Conservation (phyloP, 2,797 vertebrate genomes). For the Phataginus tetradactyla region DNA sequence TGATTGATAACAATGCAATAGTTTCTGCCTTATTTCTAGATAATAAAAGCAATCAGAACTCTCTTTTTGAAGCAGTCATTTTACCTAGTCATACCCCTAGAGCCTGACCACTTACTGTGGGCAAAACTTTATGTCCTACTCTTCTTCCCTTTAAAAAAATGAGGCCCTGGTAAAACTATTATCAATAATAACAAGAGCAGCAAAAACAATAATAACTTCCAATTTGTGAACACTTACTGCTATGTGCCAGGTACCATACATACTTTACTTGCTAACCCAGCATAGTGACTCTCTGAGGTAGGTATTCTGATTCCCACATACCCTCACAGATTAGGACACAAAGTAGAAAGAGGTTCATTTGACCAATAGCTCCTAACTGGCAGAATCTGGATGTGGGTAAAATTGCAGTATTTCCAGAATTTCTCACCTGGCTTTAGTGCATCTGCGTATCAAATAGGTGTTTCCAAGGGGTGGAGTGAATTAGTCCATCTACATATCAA, state of each 20-base stretch:
- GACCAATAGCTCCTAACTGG: not conserved
- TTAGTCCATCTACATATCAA: too few species aligned
- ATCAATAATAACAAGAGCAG: not conserved
- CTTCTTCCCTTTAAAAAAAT: not conserved
- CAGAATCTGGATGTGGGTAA: not conserved
- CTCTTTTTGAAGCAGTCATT: not conserved
- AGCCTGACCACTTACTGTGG: not conserved
- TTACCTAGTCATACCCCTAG: not conserved
- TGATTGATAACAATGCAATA: not conserved
- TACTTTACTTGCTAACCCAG: not conserved
- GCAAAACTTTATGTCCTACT: not conserved
- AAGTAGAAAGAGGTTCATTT: not conserved
- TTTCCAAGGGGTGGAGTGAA: too few species aligned
- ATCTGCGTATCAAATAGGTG: too few species aligned
- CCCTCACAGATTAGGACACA: not conserved
- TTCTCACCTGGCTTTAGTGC: too few species aligned
- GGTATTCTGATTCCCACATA: not conserved
- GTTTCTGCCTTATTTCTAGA: not conserved
- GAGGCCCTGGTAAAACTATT: not conserved
- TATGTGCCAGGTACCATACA: not conserved
- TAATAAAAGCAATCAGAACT: not conserved
- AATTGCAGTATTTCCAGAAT: too few species aligned
- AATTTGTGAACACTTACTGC: not conserved
- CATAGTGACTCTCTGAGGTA: not conserved
- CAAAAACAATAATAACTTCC: not conserved